These are phyloP conservation scores for Gila orcuttii DNA, from an alignment of 2,113 vertebrate genomes.

Conservation along the genomic window DNA sequence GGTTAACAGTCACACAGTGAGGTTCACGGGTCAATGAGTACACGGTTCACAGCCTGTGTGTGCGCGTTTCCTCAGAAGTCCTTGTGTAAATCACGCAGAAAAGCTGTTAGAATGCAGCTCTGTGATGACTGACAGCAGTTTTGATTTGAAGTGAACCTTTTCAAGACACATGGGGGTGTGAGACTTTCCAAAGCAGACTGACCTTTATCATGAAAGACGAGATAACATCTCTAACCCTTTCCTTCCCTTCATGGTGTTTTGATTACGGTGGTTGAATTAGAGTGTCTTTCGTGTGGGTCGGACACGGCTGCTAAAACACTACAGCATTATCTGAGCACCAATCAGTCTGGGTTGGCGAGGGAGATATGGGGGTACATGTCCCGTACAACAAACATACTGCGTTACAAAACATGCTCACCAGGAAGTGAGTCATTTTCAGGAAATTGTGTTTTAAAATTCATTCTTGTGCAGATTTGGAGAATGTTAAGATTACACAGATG, in stretches of 20 bases:
- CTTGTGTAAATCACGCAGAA: neutral
- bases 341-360: conserved; percentile 38
- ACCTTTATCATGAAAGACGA: conserved; percentile 35
- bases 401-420: conserved; percentile 34
- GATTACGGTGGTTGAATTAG: conserved; percentile 38
- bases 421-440: conserved; percentile 21
- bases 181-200: conserved; percentile 32
- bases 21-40: conserved; percentile 2
- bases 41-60: neutral
- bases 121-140: conserved; percentile 47
- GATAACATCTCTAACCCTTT: conserved; percentile 46
- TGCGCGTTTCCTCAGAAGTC: neutral
- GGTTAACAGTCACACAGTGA: neutral
- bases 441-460: neutral
- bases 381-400: conserved; percentile 33
- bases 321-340: conserved; percentile 30
- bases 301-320: conserved; percentile 39
- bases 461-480: conserved; percentile 8
- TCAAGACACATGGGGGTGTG: conserved; percentile 37
- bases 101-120: conserved; percentile 26
- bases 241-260: conserved; percentile 37
- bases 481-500: conserved; percentile 12
- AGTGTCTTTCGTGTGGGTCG: conserved; percentile 22
- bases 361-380: conserved; percentile 34
- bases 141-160: conserved; percentile 52